Conservation (phyloP, 2,888 invertebrate species). For the Acronicta aceris region DNA sequence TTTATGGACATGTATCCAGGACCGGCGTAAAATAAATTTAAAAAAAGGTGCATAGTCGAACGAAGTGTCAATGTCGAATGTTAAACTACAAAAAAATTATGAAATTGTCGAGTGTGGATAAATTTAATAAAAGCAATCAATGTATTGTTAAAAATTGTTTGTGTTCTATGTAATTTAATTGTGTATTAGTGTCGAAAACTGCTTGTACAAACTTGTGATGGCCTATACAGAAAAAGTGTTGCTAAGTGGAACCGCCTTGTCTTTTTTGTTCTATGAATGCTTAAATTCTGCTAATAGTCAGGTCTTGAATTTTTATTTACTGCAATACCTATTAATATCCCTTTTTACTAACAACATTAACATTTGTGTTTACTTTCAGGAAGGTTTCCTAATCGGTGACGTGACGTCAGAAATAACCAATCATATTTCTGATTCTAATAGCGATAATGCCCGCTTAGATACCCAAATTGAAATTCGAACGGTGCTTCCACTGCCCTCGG, state of each 20-base stretch:
- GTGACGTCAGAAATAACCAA: slow-evolving; percentile 90
- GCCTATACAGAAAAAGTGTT: slow-evolving; percentile 87
- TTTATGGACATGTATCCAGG: no score
- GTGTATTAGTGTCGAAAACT: not conserved
- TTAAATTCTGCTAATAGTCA: slow-evolving; percentile 89
- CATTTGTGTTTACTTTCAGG: slow-evolving; percentile 70
- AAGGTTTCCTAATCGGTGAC: slow-evolving; percentile 91
- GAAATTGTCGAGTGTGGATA: no score
- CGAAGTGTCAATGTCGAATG: no score
- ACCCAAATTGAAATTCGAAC: slow-evolving; percentile 90
- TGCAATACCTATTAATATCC: not conserved
- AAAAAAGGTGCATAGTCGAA: no score
- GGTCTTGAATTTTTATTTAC: slow-evolving; percentile 68
- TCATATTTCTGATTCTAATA: slow-evolving; percentile 92
- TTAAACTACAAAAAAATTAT: no score
- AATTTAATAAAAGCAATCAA: no score
- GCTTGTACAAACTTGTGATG: slow-evolving; percentile 59
- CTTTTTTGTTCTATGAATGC: slow-evolving; percentile 92
- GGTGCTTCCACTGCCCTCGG: slow-evolving; percentile 89
- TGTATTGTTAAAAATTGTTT: no score
- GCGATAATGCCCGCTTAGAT: slow-evolving; percentile 89
- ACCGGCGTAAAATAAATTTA: no score
- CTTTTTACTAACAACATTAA: slow-evolving; percentile 7
- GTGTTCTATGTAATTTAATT: no score
- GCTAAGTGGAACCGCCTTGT: slow-evolving; percentile 90